Evolutionary conservation across 2,113 vertebrate genomes (phyloP).

Genomic region (Sitta europaea): DNA sequence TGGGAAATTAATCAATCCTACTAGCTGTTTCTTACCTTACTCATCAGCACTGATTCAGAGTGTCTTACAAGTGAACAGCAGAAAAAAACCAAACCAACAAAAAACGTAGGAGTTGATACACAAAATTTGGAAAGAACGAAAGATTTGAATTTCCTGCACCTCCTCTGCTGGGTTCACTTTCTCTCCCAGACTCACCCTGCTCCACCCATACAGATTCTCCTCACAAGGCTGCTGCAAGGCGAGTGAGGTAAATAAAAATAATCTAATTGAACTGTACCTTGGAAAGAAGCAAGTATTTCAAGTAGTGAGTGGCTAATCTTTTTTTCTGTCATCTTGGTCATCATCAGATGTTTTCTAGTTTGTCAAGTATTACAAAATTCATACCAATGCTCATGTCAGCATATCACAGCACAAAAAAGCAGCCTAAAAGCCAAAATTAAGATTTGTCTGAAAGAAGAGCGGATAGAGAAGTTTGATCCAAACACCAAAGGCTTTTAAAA

Average conservation of each 20-base stretch:
- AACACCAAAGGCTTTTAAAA: not conserved
- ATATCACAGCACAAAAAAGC: not conserved
- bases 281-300: not conserved
- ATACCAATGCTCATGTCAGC: not conserved
- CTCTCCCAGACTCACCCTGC: not conserved
- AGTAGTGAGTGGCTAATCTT: not conserved
- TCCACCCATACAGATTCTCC: not conserved
- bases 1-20: not conserved
- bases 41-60: not conserved
- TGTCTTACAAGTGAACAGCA: not conserved
- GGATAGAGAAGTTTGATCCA: not conserved
- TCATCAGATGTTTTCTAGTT: not conserved
- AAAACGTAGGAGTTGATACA: not conserved
- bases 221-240: not conserved
- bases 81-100: no score
- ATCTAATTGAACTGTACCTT: not conserved
- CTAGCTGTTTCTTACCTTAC: not conserved
- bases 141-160: not conserved
- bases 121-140: not conserved
- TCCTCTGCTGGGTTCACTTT: not conserved
- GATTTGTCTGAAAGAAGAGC: not conserved
- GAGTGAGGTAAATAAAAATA: not conserved
- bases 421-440: not conserved
- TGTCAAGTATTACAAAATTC: not conserved
- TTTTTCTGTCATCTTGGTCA: slow-evolving; percentile 17